Base-by-base conservation (phyloP, 2,797 vertebrate genomes). In the Macrochelys suwanniensis region DNA sequence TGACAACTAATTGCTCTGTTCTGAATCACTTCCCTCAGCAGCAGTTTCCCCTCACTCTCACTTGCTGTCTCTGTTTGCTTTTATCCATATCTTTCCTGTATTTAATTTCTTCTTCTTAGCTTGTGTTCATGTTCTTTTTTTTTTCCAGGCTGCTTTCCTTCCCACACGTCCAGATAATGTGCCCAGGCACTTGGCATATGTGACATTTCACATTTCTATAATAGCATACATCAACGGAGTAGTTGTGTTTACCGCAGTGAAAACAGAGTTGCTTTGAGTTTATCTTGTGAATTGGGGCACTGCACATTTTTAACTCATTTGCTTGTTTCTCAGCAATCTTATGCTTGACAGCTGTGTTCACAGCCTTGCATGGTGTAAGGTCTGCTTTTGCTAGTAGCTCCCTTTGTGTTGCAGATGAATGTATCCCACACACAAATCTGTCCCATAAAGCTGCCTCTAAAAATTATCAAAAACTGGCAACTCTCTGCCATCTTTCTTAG, bases 241-340 rank as follows among this genome's bases (percentile, higher is more conserved):
- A n/a, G n/a, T 95, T 93, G 91, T 19, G 3, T 95, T 97, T 93
- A 85, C 59, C 61, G 54, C 57, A 81, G 80, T 25, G 54, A 97
- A 95, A 97, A 87, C 85, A 95, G n/a, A 6, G 11, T 86, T 79
- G 61, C 26, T 93, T 91, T 50, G 90, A 86, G 91, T 89, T 93
- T 97, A 85, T 95, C 37, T 79, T 95, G n/a, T 96, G 87, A 93
- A 88, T 85, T 92, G 59, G 57, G 51, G 45, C 51, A 59, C 83
- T 65, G 26, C 57, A 78, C 28, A 33, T 82, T 89, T 97, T 91
- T 82, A 92, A 79, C n/a, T 91, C 5, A 1, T 82, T 82, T 96
- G 37, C 42, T 90, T 88, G 17, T 95, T 97, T 95, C 37, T 86
- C 74, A 95, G 84, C 71, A 8, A 47, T 50, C 21, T 33, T 89